Conservation (phyloP, 2,888 invertebrate species). For the Sphaerophoria taeniata region DNA sequence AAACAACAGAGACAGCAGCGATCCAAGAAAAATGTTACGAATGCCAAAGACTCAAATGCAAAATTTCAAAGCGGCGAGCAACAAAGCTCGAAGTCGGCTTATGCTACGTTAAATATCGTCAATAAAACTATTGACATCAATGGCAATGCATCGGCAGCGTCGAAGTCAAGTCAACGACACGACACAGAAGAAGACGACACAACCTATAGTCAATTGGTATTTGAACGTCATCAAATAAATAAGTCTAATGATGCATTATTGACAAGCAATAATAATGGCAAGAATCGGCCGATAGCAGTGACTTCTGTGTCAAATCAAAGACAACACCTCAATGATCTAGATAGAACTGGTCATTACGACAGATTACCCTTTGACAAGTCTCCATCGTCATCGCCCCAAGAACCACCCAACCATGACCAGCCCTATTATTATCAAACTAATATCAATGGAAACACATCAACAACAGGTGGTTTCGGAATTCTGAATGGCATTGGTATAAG, state of each 20-base stretch:
- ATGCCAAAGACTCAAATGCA: conserved; percentile 59
- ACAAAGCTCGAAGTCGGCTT: conserved; percentile 6
- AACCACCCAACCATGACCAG: conserved; percentile 28
- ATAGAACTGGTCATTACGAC: conserved; percentile 61
- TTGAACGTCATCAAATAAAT: conserved; percentile 54
- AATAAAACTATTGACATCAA: conserved; percentile 58
- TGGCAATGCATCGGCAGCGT: conserved; percentile 57
- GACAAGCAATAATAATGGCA: conserved; percentile 22
- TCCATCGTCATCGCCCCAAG: conserved; percentile 11
- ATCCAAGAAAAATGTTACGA: conserved; percentile 52
- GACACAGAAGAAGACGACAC: conserved; percentile 62
- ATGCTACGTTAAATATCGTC: conserved; percentile 32
- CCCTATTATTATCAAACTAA: conserved; percentile 30
- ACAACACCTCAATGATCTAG: conserved; percentile 28
- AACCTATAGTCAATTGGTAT: conserved; percentile 66
- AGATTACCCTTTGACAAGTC: conserved; percentile 66
- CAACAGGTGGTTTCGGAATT: conserved; percentile 38
- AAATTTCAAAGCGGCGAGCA: conserved; percentile 50
- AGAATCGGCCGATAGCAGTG: background rate
- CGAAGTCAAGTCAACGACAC: conserved; percentile 3
- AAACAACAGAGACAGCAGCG: conserved; percentile 59
- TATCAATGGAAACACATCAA: conserved; percentile 7
- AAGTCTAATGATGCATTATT: conserved; percentile 49
- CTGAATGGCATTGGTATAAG: conserved; percentile 35
- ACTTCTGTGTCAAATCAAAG: background rate